Evolutionary conservation across 2,113 vertebrate species (phyloP).

Genomic region (Istiophorus platypterus): DNA sequence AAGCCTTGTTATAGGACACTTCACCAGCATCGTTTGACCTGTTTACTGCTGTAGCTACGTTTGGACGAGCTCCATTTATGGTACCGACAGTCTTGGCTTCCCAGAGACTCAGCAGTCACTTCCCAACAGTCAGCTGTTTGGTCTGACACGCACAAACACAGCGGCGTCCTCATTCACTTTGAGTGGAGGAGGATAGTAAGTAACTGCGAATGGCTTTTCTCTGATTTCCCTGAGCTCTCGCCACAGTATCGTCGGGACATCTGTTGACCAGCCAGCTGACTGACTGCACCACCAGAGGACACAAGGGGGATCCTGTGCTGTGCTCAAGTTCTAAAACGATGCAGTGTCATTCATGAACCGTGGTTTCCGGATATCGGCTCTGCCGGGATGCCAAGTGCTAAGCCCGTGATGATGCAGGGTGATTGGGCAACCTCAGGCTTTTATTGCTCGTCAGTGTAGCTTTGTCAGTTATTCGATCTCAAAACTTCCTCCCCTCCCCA

Average conservation of each 20-base stretch:
- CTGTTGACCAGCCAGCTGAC: neutral
- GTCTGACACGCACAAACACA: neutral
- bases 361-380: neutral
- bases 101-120: neutral
- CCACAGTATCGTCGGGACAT: neutral
- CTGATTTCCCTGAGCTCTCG: neutral
- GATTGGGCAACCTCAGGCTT: neutral
- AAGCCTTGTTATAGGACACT: too few relatives aligned
- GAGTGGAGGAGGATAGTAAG: neutral
- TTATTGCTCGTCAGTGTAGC: neutral
- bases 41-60: too few relatives aligned
- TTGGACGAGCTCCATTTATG: neutral
- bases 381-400: neutral
- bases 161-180: neutral
- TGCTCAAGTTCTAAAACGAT: neutral
- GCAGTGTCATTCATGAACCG: neutral
- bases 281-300: neutral
- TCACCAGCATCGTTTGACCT: neutral
- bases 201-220: neutral
- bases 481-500: neutral
- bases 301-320: neutral
- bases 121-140: neutral
- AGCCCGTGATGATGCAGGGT: neutral
- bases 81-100: neutral
- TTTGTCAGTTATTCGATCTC: conserved; percentile 4